phyloP scores from a whole-genome alignment of 2,888 invertebrate species.

The Ennomos erosarius region DNA sequence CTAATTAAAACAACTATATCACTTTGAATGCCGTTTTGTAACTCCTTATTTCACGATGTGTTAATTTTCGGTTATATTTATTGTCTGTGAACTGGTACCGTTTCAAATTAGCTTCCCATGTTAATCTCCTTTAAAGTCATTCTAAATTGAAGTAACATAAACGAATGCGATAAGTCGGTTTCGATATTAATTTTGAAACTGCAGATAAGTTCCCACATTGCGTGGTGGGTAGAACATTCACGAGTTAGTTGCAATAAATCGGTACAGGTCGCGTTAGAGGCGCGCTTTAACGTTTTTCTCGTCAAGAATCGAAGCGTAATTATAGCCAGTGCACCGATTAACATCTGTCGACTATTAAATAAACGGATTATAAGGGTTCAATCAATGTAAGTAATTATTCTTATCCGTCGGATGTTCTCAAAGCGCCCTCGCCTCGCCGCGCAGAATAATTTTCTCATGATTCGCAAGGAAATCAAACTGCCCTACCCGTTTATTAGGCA shows the following conservation, averaged over 20 bases:
- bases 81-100: slow-evolving; percentile 52
- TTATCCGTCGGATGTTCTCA: slow-evolving; percentile 83
- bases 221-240: slow-evolving; percentile 42
- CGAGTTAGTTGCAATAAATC: slow-evolving; percentile 56
- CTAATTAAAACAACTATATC: slow-evolving; percentile 78
- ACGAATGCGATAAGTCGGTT: slow-evolving; percentile 17
- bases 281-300: slow-evolving; percentile 74
- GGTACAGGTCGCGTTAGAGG: slow-evolving; percentile 50
- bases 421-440: slow-evolving; percentile 68
- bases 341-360: slow-evolving; percentile 85
- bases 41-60: slow-evolving; percentile 59
- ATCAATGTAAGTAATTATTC: slow-evolving; percentile 85
- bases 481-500: slow-evolving; percentile 79
- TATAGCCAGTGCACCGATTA: slow-evolving; percentile 79
- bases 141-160: slow-evolving; percentile 23
- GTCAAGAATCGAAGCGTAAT: slow-evolving; percentile 80
- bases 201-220: too few species aligned
- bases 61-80: slow-evolving; percentile 61
- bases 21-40: slow-evolving; percentile 72
- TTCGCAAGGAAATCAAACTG: slow-evolving; percentile 80
- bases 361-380: slow-evolving; percentile 83
- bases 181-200: slow-evolving; percentile 23
- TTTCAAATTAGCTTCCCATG: slow-evolving; percentile 34
- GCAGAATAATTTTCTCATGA: slow-evolving; percentile 83
- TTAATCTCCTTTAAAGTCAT: slow-evolving; percentile 36